Percentiles rank a stretch among this genome's conserved stretches.
phyloP scores from a whole-genome alignment of 2,888 invertebrate species.

The Drosophila fungiperda region DNA sequence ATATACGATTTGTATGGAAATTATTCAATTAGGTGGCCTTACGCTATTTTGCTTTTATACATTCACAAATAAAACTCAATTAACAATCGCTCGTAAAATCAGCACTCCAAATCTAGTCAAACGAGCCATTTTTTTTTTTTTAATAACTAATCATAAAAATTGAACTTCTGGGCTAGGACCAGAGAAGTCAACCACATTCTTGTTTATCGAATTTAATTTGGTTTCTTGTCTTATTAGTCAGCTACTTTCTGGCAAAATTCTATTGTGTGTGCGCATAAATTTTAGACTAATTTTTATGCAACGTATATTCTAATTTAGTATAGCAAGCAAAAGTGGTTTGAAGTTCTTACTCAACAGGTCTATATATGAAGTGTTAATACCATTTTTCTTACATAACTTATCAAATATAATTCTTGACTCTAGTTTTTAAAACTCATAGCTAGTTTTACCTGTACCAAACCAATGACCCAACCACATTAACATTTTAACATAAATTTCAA shows the following conservation, averaged over 20 bases:
- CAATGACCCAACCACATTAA: conserved; percentile 16
- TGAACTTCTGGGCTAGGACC: conserved; percentile 14
- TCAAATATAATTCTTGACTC: conserved; percentile 20
- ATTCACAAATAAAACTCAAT: conserved; percentile 61
- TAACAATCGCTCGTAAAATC: conserved; percentile 47
- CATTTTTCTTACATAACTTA: conserved; percentile 43
- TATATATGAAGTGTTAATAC: conserved; percentile 54
- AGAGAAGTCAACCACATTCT: conserved; percentile 36
- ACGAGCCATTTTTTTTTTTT: conserved; percentile 20
- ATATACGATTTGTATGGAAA: conserved; percentile 67
- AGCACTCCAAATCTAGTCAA: conserved; percentile 39
- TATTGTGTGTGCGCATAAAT: conserved; percentile 57
- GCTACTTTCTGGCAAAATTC: conserved; percentile 20
- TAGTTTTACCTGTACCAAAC: conserved; percentile 27
- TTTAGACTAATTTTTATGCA: conserved; percentile 29
- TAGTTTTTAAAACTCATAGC: conserved; percentile 5
- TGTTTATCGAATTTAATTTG: conserved; percentile 44
- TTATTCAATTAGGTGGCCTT: conserved; percentile 73
- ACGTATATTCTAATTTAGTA: conserved; percentile 20
- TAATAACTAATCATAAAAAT: conserved; percentile 7
- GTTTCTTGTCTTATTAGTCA: conserved; percentile 59
- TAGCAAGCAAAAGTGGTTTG: conserved; percentile 12
- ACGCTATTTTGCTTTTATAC: conserved; percentile 31
- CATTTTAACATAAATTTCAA: conserved; percentile 58
- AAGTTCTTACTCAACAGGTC: conserved; percentile 14